Percentiles rank a stretch among this genome's conserved stretches.
These are phyloP conservation scores for Microplitis mediator DNA, from an alignment of 1,140 invertebrate genomes.

Conservation along the genomic window DNA sequence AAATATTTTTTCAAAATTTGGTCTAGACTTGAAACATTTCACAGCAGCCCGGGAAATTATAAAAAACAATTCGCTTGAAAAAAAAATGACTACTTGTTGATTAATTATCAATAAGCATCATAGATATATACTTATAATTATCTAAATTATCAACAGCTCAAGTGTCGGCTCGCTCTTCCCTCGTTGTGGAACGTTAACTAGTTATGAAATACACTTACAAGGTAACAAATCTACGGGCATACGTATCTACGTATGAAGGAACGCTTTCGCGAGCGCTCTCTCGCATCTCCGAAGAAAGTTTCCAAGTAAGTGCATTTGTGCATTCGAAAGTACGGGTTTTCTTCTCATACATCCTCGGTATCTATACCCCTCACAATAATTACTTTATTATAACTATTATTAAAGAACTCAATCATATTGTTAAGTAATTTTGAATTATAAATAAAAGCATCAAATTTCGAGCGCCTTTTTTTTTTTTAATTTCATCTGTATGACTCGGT, in stretches of 20 bases:
- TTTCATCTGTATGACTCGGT: background rate
- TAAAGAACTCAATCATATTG: no score
- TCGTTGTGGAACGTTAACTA: slow-evolving; percentile 57
- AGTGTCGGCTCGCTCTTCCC: slow-evolving; percentile 34
- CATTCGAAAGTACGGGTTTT: slow-evolving; percentile 51
- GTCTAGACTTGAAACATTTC: no score
- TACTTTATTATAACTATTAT: background rate
- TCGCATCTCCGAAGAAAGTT: slow-evolving; percentile 56
- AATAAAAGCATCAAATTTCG: no score
- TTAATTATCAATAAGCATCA: no score
- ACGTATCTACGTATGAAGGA: background rate
- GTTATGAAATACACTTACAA: slow-evolving; percentile 59
- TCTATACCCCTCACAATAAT: background rate
- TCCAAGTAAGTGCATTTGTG: slow-evolving; percentile 49
- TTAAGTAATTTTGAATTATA: no score
- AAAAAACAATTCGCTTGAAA: no score
- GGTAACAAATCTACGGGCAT: slow-evolving; percentile 34
- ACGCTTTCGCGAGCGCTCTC: slow-evolving; percentile 50
- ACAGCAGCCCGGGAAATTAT: no score
- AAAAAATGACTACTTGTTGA: no score
- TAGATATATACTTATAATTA: background rate
- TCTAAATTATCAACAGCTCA: background rate
- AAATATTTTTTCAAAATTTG: no score
- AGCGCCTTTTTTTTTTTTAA: background rate
- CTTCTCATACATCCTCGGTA: background rate